A percentile compares a stretch with the other conserved stretches of the same genome.
These are phyloP conservation scores for Paramuricea clavata DNA, from an alignment of 92 coral and sea anemone species.

Conservation along the genomic window DNA sequence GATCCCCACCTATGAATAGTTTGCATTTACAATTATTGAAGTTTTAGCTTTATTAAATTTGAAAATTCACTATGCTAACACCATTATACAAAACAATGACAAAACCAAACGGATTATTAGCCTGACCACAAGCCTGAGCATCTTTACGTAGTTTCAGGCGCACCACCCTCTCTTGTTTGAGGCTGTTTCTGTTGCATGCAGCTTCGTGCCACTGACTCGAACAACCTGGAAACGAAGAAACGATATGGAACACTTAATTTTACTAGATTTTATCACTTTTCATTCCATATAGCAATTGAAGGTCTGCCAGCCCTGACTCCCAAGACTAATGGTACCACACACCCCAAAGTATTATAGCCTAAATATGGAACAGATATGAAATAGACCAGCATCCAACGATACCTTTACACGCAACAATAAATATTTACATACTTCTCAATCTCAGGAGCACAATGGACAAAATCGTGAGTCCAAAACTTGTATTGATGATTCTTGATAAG, in stretches of 20 bases:
- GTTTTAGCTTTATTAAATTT: slow-evolving; percentile 29
- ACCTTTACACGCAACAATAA: not conserved
- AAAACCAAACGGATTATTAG: not conserved
- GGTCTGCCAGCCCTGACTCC: too few relatives aligned
- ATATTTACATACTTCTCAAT: slow-evolving; percentile 86
- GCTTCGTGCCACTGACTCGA: slow-evolving; percentile 98
- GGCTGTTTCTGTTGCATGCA: slow-evolving; percentile 99
- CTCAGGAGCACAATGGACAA: slow-evolving; percentile 99
- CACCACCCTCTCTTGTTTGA: slow-evolving; percentile 73
- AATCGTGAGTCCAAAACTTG: slow-evolving; percentile 99
- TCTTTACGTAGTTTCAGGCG: slow-evolving; percentile 11
- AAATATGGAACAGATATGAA: too few relatives aligned
- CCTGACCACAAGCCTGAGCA: not conserved
- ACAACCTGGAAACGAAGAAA: slow-evolving; percentile 76
- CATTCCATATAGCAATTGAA: too few relatives aligned
- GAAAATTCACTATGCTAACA: not conserved
- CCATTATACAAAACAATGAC: not conserved
- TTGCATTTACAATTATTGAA: too few relatives aligned
- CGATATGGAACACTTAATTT: not conserved
- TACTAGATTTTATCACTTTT: too few relatives aligned
- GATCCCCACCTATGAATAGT: not conserved
- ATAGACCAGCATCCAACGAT: too few relatives aligned
- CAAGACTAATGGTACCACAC: too few relatives aligned
- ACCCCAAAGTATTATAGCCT: too few relatives aligned
- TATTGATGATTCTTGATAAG: slow-evolving; percentile 98